Conservation (phyloP, 2,888 invertebrate species). For the Dasysyrphus tricinctus region DNA sequence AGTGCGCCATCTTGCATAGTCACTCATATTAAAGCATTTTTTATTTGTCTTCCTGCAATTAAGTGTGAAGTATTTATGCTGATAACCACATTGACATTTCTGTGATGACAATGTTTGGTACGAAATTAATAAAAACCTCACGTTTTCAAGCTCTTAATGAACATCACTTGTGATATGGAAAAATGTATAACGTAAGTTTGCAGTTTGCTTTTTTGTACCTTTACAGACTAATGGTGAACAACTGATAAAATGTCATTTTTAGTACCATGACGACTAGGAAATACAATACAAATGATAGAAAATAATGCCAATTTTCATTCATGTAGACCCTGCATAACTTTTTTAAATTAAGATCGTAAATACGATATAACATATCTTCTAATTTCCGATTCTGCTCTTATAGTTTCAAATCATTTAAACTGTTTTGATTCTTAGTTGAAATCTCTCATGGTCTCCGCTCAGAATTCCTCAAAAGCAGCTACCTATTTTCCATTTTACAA, state of each 20-base stretch:
- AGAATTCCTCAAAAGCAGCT: not conserved
- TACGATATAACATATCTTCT: too few relatives aligned
- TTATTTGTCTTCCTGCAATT: constrained; percentile 64
- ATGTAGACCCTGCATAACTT: too few relatives aligned
- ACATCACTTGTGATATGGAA: not conserved
- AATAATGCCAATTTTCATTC: too few relatives aligned
- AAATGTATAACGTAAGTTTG: too few relatives aligned
- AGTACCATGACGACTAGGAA: too few relatives aligned
- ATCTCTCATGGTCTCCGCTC: not conserved
- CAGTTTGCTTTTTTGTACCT: too few relatives aligned
- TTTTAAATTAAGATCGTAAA: too few relatives aligned
- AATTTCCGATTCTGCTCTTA: too few relatives aligned
- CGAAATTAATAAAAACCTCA: not conserved
- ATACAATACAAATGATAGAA: too few relatives aligned
- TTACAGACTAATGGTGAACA: too few relatives aligned
- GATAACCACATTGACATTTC: constrained; percentile 47
- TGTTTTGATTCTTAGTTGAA: not conserved
- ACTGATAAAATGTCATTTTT: too few relatives aligned
- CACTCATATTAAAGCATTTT: constrained; percentile 68
- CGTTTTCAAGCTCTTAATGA: not conserved
- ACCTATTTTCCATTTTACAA: not conserved
- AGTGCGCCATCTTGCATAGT: constrained; percentile 49
- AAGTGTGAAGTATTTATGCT: constrained; percentile 70
- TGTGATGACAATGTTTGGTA: constrained; percentile 34
- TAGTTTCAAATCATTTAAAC: too few relatives aligned